phyloP scores from a whole-genome alignment of 2,113 vertebrate genomes.

The western clawed frog (Xenopus tropicalis) region DNA sequence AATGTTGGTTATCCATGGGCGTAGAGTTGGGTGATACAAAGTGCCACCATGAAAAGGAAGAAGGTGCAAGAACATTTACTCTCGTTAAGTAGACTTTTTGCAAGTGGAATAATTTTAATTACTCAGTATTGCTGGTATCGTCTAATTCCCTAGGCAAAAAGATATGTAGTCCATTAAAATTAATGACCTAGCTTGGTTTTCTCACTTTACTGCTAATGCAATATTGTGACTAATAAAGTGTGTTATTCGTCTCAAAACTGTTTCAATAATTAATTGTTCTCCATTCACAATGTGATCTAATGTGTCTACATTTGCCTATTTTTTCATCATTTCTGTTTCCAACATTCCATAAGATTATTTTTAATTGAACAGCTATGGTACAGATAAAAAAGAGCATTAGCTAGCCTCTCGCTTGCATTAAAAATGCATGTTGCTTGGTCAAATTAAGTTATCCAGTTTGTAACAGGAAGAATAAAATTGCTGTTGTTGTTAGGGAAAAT shows the following conservation, averaged over 20 bases:
- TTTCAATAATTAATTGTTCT: constrained; percentile 33
- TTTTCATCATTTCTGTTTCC: not conserved
- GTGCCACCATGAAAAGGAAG: too few species aligned
- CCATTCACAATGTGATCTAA: constrained; percentile 1
- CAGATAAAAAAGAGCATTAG: constrained; percentile 17
- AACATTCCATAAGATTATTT: not conserved
- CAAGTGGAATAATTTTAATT: not conserved
- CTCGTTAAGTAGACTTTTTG: too few species aligned
- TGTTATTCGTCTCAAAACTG: constrained; percentile 29
- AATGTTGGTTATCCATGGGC: too few species aligned
- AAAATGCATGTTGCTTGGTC: constrained; percentile 7
- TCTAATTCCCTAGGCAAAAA: constrained; percentile 32
- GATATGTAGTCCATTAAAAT: constrained; percentile 37
- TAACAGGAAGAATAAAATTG: constrained; percentile 17
- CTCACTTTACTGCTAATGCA: constrained; percentile 19
- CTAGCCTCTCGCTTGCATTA: constrained; percentile 7
- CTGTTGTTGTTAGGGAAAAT: not conserved
- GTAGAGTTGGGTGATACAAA: too few species aligned
- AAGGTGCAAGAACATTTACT: too few species aligned
- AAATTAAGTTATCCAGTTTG: constrained; percentile 1
- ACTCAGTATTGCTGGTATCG: constrained; percentile 6
- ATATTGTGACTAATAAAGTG: constrained; percentile 37
- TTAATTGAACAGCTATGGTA: constrained; percentile 25
- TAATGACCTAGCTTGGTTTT: constrained; percentile 30
- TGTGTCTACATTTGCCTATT: not conserved